Conservation (phyloP, 2,888 invertebrate genomes). For the Dasypogon diadema region DNA sequence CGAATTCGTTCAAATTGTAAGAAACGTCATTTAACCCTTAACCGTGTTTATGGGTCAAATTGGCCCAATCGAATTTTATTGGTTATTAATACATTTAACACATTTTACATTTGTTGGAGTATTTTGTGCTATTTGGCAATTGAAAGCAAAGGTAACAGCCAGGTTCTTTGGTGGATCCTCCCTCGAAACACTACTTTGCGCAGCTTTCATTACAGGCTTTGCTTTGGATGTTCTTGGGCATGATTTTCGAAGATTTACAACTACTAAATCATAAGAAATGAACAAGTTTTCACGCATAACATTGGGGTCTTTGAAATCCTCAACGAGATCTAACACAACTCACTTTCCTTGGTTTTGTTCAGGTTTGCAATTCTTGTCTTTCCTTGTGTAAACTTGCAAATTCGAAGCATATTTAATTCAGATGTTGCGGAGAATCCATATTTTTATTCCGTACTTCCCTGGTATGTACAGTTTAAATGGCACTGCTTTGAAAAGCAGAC, state of each 20-base stretch:
- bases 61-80: background rate
- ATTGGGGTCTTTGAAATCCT: background rate
- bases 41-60: background rate
- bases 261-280: background rate
- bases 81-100: constrained; percentile 1
- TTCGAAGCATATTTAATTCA: background rate
- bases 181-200: background rate
- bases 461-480: background rate
- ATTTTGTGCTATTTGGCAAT: background rate
- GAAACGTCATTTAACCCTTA: background rate
- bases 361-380: background rate
- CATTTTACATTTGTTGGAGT: constrained; percentile 7
- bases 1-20: too few relatives aligned
- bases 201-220: background rate
- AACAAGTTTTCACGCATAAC: background rate
- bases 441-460: background rate
- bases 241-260: background rate
- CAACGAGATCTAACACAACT: background rate
- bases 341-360: background rate
- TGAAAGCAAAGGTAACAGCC: background rate
- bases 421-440: background rate
- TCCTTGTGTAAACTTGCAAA: background rate
- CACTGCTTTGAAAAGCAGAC: too few relatives aligned
- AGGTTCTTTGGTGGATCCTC: background rate
- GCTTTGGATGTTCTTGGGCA: constrained; percentile 6